Percentiles rank a stretch among this genome's conserved stretches.
These are phyloP conservation scores for Leptinotarsa defecta DNA, from an alignment of 1,140 invertebrate genomes.

Conservation along the genomic window DNA sequence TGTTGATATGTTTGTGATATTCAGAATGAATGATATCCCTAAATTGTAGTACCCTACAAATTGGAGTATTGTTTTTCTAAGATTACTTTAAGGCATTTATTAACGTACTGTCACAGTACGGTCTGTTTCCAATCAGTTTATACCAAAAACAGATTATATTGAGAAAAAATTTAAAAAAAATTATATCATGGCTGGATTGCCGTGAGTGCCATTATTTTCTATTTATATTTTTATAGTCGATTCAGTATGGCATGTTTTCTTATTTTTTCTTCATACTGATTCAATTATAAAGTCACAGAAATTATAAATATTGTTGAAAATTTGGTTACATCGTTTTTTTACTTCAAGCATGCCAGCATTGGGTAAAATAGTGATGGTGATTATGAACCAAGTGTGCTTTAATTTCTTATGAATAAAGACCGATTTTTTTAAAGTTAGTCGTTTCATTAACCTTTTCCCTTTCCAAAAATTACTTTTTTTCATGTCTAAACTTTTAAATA, in stretches of 20 bases:
- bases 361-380: conserved; percentile 47
- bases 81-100: conserved; percentile 49
- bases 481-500: too few species aligned
- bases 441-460: too few species aligned
- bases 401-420: conserved; percentile 57
- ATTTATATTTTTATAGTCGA: conserved; percentile 39
- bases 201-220: conserved; percentile 49
- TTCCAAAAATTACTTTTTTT: too few species aligned
- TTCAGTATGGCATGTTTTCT: conserved; percentile 27
- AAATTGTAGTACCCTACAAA: conserved; percentile 41
- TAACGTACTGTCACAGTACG: conserved; percentile 37
- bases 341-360: conserved; percentile 38
- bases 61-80: conserved; percentile 47
- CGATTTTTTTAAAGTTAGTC: conserved; percentile 50
- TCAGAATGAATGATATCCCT: conserved; percentile 40
- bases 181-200: conserved; percentile 37
- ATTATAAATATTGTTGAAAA: conserved; percentile 25
- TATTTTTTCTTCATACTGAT: conserved; percentile 13
- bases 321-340: conserved; percentile 43
- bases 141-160: conserved; percentile 42
- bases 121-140: conserved; percentile 46
- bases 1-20: conserved; percentile 38
- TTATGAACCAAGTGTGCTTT: conserved; percentile 58
- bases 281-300: conserved; percentile 17
- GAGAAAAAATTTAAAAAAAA: conserved; percentile 34